These are phyloP conservation scores for Pseudochromis fuscus DNA, from an alignment of 2,797 vertebrate genomes.

Conservation along the genomic window DNA sequence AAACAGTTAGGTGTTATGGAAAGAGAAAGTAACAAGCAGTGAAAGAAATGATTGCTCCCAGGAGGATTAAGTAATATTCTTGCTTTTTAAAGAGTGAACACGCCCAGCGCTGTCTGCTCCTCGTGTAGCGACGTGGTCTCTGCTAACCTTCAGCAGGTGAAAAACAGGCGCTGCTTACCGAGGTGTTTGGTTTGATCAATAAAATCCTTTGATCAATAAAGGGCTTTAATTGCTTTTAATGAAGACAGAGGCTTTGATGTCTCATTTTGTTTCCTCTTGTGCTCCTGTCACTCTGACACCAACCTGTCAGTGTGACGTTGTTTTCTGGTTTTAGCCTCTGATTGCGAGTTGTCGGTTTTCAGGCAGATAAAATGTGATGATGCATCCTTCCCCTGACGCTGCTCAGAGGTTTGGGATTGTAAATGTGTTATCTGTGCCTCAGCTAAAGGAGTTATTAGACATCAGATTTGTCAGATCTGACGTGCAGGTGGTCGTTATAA, in stretches of 20 bases:
- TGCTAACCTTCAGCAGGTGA: constrained; percentile 22
- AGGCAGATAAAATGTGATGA: no score
- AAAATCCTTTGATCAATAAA: constrained; percentile 44
- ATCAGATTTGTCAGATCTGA: constrained; percentile 6
- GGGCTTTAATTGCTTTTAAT: constrained; percentile 47
- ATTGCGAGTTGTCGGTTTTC: background rate
- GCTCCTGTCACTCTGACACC: constrained; percentile 12
- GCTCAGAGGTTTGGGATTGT: background rate
- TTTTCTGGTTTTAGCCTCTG: background rate
- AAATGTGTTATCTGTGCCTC: constrained; percentile 8
- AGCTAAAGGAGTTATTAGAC: background rate
- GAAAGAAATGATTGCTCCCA: background rate
- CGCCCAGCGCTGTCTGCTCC: constrained; percentile 11
- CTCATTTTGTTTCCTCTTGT: constrained; percentile 14
- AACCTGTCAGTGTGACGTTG: background rate
- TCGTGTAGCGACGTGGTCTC: background rate
- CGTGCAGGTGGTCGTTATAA: background rate
- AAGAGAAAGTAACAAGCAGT: background rate
- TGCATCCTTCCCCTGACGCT: background rate
- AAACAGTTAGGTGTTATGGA: constrained; percentile 18
- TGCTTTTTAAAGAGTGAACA: constrained; percentile 4
- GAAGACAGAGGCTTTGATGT: constrained; percentile 25
- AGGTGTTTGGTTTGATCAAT: constrained; percentile 38
- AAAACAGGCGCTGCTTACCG: background rate
- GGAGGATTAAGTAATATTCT: constrained; percentile 15